phyloP scores from a whole-genome alignment of 2,888 invertebrate species.

The Sympetrum striolatum region DNA sequence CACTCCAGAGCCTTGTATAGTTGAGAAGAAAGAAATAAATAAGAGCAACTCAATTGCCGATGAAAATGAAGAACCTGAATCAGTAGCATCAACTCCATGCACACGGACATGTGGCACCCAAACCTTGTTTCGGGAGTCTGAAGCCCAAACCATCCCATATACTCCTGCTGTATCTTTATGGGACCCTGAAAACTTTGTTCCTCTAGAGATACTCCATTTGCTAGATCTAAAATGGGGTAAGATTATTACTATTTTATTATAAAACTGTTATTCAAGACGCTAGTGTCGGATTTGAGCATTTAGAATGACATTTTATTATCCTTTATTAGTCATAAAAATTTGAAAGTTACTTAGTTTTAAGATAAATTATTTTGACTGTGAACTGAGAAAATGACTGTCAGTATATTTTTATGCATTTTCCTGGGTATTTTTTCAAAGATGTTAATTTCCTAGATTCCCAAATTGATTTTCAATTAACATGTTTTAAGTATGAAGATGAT shows the following conservation, averaged over 20 bases:
- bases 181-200: slow-evolving; percentile 53
- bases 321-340: too few relatives aligned
- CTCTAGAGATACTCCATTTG: slow-evolving; percentile 72
- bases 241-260: slow-evolving; percentile 51
- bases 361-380: too few relatives aligned
- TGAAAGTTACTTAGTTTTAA: too few relatives aligned
- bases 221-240: slow-evolving; percentile 69
- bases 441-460: too few relatives aligned
- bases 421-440: too few relatives aligned
- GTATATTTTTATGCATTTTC: too few relatives aligned
- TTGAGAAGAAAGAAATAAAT: slow-evolving; percentile 46
- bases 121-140: slow-evolving; percentile 76
- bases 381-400: too few relatives aligned
- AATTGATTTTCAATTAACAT: too few relatives aligned
- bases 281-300: not conserved
- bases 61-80: not conserved
- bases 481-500: too few relatives aligned
- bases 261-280: not conserved
- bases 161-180: slow-evolving; percentile 68
- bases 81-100: slow-evolving; percentile 42
- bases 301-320: too few relatives aligned
- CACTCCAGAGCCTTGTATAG: slow-evolving; percentile 46
- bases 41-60: not conserved
- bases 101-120: slow-evolving; percentile 65
- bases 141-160: slow-evolving; percentile 80